Evolutionary conservation across 1,140 invertebrate species (phyloP), one percentile per base, ranked within the genome.

Genomic region (Augochlora pura): DNA sequence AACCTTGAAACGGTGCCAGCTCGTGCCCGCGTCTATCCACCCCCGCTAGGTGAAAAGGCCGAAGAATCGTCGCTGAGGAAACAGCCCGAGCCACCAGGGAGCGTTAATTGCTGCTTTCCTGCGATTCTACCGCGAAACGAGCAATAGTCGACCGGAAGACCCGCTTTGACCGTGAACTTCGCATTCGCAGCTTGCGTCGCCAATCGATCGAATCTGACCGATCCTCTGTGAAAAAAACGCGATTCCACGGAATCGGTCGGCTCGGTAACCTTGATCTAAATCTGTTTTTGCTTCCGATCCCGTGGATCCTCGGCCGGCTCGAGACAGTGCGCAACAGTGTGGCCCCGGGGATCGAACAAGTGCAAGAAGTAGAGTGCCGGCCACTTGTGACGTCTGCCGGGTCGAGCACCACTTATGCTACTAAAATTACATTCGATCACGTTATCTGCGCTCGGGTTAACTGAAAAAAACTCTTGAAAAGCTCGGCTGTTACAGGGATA

Each of bases 351-450:
- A 87, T 86, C 77, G 84, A 82, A 87, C 88, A 89, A 90, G 88
- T 89, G 87, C 84, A 90, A 87, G 86, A 88, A 88, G 83, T 82
- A 79, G 85, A 88, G 87, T 88, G 84, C 77, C 75, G 72, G 80
- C 81, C 88, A 91, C 91, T 93, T 84, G 90, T 92, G 91, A 93
- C 92, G 92, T 93, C 92, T 93, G 92, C 90, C 86, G 67, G 78
- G 85, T 93, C 91, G 88, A 93, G 92, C 90, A 89, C 84, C 91
- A 93, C 92, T 93, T 91, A 91, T 92, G 91, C 90, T 92, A 91
- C 92, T 93, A 93, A 93, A 93, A 93, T 93, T 92, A 93, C 89
- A 92, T 91, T 92, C 91, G 90, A 92, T 92, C 91, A 91, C 88
- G 88, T 91, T 92, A 92, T 91, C 91, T 91, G 83, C 83, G 82